Percentiles rank a stretch among this genome's conserved stretches.
Conservation (phyloP, 2,113 vertebrate species). For the Setophaga coronata region DNA sequence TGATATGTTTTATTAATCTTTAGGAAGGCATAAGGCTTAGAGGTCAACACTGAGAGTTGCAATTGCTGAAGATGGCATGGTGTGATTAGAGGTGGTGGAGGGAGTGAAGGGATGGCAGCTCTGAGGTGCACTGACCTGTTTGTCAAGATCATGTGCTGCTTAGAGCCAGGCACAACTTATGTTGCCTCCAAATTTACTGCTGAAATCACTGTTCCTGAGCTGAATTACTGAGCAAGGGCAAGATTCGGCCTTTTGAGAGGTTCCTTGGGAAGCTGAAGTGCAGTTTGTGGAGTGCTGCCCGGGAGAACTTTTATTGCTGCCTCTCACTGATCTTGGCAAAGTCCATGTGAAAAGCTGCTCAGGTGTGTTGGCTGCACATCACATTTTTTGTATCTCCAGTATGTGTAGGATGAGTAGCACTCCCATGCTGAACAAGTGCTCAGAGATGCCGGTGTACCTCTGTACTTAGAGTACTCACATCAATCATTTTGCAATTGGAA, state of each 20-base stretch:
- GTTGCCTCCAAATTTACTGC: not conserved
- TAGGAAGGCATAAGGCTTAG: not conserved
- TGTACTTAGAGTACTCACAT: not conserved
- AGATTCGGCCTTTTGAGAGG: not conserved
- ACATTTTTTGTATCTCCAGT: not conserved
- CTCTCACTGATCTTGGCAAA: not conserved
- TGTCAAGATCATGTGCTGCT: not conserved
- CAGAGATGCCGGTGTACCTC: not conserved
- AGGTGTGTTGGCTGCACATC: not conserved
- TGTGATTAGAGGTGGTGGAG: not conserved
- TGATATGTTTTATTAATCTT: not conserved
- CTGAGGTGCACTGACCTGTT: not conserved
- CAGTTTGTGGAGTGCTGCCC: not conserved
- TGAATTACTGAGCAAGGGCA: not conserved
- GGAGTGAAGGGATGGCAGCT: not conserved
- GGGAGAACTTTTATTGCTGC: not conserved
- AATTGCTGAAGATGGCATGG: fast-evolving
- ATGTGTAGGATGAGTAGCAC: not conserved
- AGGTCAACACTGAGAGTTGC: not conserved
- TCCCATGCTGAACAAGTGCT: not conserved
- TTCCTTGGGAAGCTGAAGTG: not conserved
- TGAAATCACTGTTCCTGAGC: not conserved
- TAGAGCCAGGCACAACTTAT: not conserved
- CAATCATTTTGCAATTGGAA: not conserved
- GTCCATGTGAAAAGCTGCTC: not conserved